Percentiles rank a stretch among this genome's conserved stretches.
These are phyloP conservation scores for Podocnemis expansa DNA, from an alignment of 2,113 vertebrate species.

Conservation along the genomic window DNA sequence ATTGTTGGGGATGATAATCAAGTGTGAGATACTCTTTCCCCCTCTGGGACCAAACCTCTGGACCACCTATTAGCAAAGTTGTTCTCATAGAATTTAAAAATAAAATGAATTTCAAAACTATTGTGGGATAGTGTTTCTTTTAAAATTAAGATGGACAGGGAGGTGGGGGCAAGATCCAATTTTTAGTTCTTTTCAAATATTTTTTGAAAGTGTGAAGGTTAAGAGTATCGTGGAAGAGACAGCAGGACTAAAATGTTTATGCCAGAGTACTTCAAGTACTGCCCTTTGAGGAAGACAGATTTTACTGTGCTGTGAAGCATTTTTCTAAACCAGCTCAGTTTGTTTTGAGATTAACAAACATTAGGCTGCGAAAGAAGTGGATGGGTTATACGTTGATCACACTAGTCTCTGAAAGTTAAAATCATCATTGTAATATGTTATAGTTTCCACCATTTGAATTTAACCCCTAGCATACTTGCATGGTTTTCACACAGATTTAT, in stretches of 20 bases:
- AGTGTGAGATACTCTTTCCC: conserved; percentile 22
- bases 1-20: conserved; percentile 25
- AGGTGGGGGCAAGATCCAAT: neutral
- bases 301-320: conserved; percentile 41
- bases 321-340: conserved; percentile 25
- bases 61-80: neutral
- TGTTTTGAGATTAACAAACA: neutral
- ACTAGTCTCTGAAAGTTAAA: conserved; percentile 23
- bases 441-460: conserved; percentile 32
- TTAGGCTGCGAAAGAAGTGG: conserved; percentile 4
- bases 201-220: conserved; percentile 9
- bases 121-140: conserved; percentile 41
- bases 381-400: conserved; percentile 13
- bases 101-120: conserved; percentile 40
- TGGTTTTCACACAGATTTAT: conserved; percentile 44
- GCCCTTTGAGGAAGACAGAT: neutral
- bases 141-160: conserved; percentile 7
- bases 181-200: neutral
- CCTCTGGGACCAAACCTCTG: conserved; percentile 58
- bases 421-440: neutral
- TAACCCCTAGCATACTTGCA: conserved; percentile 37
- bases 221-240: neutral
- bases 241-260: conserved; percentile 30
- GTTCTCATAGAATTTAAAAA: conserved; percentile 48
- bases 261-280: neutral